phyloP scores from a whole-genome alignment of 2,888 invertebrate genomes.

The Synergus umbraculus region DNA sequence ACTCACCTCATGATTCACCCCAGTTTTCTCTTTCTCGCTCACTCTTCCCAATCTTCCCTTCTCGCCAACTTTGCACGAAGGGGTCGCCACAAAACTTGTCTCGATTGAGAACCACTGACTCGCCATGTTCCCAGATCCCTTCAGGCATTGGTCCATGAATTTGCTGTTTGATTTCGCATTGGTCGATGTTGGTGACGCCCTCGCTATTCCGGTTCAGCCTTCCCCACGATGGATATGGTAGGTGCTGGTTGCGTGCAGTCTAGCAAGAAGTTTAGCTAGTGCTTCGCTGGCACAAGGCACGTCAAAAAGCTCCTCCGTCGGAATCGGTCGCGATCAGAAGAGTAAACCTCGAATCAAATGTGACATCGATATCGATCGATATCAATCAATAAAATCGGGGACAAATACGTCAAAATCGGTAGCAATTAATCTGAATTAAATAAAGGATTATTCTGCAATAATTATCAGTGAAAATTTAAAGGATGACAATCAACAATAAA shows the following conservation, averaged over 20 bases:
- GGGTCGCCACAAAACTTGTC: constrained; percentile 41
- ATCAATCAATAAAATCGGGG: constrained; percentile 11
- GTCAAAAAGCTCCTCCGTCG: constrained; percentile 58
- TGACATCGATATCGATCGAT: constrained; percentile 34
- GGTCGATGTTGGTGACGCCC: constrained; percentile 65
- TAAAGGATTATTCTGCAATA: not conserved
- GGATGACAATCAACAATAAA: not conserved
- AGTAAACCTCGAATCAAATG: constrained; percentile 1
- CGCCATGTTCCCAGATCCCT: constrained; percentile 71
- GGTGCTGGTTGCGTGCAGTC: constrained; percentile 48
- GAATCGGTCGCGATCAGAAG: constrained; percentile 1
- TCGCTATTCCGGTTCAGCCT: constrained; percentile 58
- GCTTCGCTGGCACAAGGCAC: constrained; percentile 72
- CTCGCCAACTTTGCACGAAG: constrained; percentile 40
- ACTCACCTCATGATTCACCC: constrained; percentile 41
- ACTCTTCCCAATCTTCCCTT: constrained; percentile 53
- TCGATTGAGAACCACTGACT: constrained; percentile 72
- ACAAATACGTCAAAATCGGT: not conserved
- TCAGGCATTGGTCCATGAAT: constrained; percentile 61
- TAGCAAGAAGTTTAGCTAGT: constrained; percentile 67
- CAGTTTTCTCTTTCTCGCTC: constrained; percentile 27
- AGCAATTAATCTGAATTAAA: not conserved
- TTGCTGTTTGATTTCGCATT: constrained; percentile 57
- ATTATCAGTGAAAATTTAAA: not conserved
- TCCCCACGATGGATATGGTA: constrained; percentile 52